Evolutionary conservation across 2,113 vertebrate genomes (phyloP).

Genomic region (Paratilapia polleni): DNA sequence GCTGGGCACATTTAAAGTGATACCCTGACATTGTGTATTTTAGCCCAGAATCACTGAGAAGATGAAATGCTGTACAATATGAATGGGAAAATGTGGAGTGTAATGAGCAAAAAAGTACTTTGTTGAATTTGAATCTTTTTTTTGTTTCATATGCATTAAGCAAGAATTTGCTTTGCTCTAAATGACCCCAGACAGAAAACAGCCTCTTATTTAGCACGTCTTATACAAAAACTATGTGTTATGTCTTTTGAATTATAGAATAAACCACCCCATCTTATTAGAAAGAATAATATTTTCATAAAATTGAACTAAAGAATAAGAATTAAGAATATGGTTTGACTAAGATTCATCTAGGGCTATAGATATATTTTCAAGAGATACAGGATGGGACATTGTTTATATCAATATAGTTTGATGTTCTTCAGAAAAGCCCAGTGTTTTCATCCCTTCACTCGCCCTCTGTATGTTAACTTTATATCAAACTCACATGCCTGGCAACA

Average conservation of each 20-base stretch:
- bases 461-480: background rate
- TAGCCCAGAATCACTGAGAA: constrained; percentile 61
- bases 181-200: constrained; percentile 17
- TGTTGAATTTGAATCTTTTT: constrained; percentile 20
- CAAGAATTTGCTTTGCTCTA: constrained; percentile 10
- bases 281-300: background rate
- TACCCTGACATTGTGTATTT: constrained; percentile 67
- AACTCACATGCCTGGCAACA: background rate
- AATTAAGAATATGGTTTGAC: no score
- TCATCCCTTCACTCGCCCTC: no score
- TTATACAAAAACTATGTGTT: rapidly evolving
- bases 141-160: constrained; percentile 48
- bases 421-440: background rate
- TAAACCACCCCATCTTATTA: background rate
- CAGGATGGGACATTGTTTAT: background rate
- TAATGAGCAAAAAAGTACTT: constrained; percentile 55
- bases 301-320: background rate
- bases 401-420: background rate
- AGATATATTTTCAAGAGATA: background rate
- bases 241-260: background rate
- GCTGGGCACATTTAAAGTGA: constrained; percentile 70
- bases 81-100: constrained; percentile 39
- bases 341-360: no score
- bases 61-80: constrained; percentile 52
- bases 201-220: background rate